Evolutionary conservation across 2,113 vertebrate species (phyloP), one percentile per base, ranked within the genome.

Genomic region (Cettia cetti): DNA sequence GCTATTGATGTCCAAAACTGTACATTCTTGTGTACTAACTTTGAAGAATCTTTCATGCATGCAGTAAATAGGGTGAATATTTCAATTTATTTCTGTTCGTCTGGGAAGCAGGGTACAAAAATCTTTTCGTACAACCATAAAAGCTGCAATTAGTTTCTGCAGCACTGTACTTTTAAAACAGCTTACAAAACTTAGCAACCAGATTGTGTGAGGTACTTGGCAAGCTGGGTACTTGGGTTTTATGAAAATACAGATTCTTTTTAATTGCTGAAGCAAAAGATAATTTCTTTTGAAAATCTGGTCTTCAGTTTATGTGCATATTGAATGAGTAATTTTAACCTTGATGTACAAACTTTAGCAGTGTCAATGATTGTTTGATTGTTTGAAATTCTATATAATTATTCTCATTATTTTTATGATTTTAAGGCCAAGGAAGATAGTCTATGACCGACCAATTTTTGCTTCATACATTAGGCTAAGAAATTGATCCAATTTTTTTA

Each of bases 201-300:
- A 94, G 77, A 89, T 94, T 94, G 80, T 86, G 33, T 64, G 57
- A 94, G 42, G 27, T 54, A 65, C 63, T 90, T 92, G 79, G 54
- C 79, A 94, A 90, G 77, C 44, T 94, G 57, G 6, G 18, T 86
- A 22, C 56, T 82, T 70, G 14, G 15, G 31, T 64, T 86, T 97
- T 91, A 79, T 65, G 81, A 91, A 94, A 94, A 87, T 40, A 4
- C 56, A 85, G 44, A 75, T 56, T 87, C 35, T 64, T 81, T 94
- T 75, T 75, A 93, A 89, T 45, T 89, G 81, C 42, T 75, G 50
- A 87, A 94, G 27, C 5, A 61, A 75, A 82, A 65, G 37, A 60
- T 72, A 69, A 79, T 84, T 76, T 84, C 17, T 80, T 91, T 61
- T 65, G 31, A 76, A 95, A 94, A 94, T 87, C 40, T 92, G 26